Evolutionary conservation across 2,113 vertebrate genomes (phyloP), one percentile per base, ranked within the genome.

Genomic region (Phoenicopterus ruber): DNA sequence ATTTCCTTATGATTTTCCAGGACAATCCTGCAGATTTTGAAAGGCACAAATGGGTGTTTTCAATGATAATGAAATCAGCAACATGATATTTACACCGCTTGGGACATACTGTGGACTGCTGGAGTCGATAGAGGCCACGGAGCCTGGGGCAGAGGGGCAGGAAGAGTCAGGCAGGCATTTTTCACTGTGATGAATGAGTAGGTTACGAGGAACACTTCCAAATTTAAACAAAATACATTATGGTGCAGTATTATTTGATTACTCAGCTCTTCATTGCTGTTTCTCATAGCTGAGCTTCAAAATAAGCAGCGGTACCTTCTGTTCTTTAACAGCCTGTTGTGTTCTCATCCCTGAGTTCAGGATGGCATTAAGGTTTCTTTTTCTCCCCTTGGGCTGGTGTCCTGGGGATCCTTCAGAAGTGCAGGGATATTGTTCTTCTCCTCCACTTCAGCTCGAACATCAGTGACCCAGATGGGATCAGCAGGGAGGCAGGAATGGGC

Each of bases 81-180:
- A 31, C 19, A 9, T 1, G 1, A 10, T 74, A 42, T 76, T 87
- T 93, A 25, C 21, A 14, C 18, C 72, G 34, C 54, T 85, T 82
- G 78, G 58, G 52, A 42, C 2, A 1, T 58, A 19, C 26, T 29
- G 28, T 44, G 42, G 34, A 28, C 42, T 87, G 36, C n/a, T 88
- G 77, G 38, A 52, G 24, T 47, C 1, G 13, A 32, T 89, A 50
- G 38, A 73, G 65, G 40, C n/a, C 0, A 1, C 6, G 3, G 50
- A 72, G 55, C 32, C 34, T 42, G 62, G 32, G 28, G 9, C 65
- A 69, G 36, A 65, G 62, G 44, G 62, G 22, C 31, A 83, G n/a
- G 36, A 81, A 69, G 31, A 86, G 66, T n/a, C 70, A 77, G 58
- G 40, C 61, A 85, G 66, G 63, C n/a, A 31, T 90, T 96, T 88